Base-by-base conservation (phyloP, 2,888 invertebrate genomes). In the Calameuta filiformis region DNA sequence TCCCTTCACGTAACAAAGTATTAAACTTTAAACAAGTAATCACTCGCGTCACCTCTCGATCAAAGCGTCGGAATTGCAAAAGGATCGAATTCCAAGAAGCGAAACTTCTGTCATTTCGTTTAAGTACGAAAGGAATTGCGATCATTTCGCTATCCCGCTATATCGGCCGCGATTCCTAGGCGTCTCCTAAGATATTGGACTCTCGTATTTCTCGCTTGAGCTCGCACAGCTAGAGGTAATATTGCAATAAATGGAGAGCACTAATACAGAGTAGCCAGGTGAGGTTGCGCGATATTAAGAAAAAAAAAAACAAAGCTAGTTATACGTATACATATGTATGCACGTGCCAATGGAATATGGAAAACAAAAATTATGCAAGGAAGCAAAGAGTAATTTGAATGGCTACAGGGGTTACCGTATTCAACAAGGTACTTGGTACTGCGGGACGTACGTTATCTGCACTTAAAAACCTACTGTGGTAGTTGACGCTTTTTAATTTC, bases 11-110 rank as follows among this genome's bases (percentile, higher is more conserved):
- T 87, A 88, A 87, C 85, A 82, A 88, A 88, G 86, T 87, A 89
- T 89, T 85, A 85, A 88, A 90, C 83, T 87, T 86, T 81, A 84
- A 84, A 76, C 83, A 84, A 81, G 87, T 88, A 88, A 90, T 90
- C 87, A 87, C 81, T 87, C 85, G 87, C 85, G 89, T 90, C 89
- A 87, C 87, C 83, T 85, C 84, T 85, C 85, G 85, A 86, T 87
- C 85, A 85, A 85, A 87, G 86, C 79, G 83, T 84, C 76, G 80
- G 81, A 84, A 82, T 82, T 79, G 80, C 81, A 83, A 82, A 81
- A 83, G 83, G 85, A 85, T 84, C 84, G 85, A 86, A 85, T 87
- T 87, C 81, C 83, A 82, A 82, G 81, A 76, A 81, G 76, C 76
- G 77, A 83, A 87, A 85, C 85, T 86, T 87, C 82, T 82, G 85